Conservation (phyloP, 2,797 vertebrate genomes). For the Yasuhikotakia modesta region DNA sequence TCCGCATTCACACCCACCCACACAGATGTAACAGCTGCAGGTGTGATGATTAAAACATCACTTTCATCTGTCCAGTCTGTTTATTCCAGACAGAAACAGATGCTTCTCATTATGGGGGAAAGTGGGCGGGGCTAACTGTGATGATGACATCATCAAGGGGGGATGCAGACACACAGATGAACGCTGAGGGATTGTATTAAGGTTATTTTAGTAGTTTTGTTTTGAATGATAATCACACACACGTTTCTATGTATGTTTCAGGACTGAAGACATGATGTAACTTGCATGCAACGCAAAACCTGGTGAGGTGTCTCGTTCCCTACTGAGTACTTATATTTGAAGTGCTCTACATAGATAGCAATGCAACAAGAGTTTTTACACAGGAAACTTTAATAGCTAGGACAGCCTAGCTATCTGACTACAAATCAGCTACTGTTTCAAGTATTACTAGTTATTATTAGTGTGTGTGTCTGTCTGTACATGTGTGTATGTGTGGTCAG, state of each 20-base stretch:
- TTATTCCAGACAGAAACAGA: slow-evolving; percentile 33
- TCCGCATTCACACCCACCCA: background rate
- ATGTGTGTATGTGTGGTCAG: background rate
- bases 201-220: background rate
- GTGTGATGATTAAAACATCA: slow-evolving; percentile 47
- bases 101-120: slow-evolving; percentile 21
- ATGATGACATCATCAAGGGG: slow-evolving; percentile 22
- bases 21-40: slow-evolving; percentile 43
- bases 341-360: no score
- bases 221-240: background rate
- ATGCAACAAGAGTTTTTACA: no score
- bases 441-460: background rate
- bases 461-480: background rate
- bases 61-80: slow-evolving; percentile 40
- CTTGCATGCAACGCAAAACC: no score
- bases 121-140: slow-evolving; percentile 11
- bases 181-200: background rate
- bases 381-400: no score
- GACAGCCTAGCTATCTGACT: no score
- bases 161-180: background rate
- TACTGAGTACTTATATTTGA: no score
- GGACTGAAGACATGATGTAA: background rate
- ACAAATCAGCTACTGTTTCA: background rate
- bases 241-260: background rate
- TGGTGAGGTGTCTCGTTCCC: no score